Evolutionary conservation across 2,113 vertebrate genomes (phyloP).

Genomic region (Kobus ellipsiprymnus): DNA sequence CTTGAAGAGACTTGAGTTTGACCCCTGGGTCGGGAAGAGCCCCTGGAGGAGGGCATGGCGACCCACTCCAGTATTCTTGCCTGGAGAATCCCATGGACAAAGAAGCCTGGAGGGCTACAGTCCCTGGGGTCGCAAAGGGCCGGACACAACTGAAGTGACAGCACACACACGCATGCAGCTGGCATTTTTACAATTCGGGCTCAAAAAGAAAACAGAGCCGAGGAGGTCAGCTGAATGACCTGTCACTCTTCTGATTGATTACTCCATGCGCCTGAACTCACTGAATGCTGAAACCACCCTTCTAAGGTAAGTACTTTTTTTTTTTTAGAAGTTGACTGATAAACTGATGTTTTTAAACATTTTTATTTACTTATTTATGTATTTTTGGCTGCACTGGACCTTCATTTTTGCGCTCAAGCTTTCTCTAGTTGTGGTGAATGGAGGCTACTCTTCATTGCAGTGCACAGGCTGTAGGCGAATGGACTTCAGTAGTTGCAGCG

Average conservation of each 20-base stretch:
- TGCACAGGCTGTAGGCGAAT: neutral
- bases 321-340: neutral
- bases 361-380: neutral
- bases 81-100: neutral
- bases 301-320: neutral
- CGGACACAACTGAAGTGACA: neutral
- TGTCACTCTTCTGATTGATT: neutral
- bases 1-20: neutral
- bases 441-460: neutral
- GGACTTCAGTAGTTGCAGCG: neutral
- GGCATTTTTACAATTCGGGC: neutral
- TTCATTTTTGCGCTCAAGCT: neutral
- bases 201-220: neutral
- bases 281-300: neutral
- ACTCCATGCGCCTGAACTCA: rapidly evolving
- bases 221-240: neutral
- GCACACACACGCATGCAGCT: rapidly evolving
- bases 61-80: neutral
- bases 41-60: neutral
- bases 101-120: neutral
- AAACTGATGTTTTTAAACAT: neutral
- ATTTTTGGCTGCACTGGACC: neutral
- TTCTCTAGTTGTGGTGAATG: neutral
- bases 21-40: neutral
- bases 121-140: neutral